Conservation (phyloP, 53 echinoderm and acorn worm species). For the Paelopatides confundens region DNA sequence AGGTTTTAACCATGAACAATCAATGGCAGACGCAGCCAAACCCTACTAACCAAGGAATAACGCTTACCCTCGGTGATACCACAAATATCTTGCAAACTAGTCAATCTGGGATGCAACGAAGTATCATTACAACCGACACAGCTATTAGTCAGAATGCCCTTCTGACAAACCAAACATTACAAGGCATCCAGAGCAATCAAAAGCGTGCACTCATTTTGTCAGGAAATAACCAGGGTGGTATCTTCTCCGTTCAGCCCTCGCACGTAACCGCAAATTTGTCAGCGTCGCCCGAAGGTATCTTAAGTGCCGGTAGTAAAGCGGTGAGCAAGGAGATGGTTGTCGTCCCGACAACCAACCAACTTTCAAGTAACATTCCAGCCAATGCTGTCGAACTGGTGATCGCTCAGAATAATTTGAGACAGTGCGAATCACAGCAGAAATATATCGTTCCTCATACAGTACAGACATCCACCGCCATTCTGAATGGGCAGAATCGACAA, state of each 20-base stretch:
- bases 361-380: constrained; percentile 38
- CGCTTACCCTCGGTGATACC: not conserved
- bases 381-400: constrained; percentile 23
- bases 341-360: constrained; percentile 6
- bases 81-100: not conserved
- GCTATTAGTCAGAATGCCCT: not conserved
- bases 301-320: not conserved
- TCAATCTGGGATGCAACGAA: not conserved
- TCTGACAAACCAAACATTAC: not conserved
- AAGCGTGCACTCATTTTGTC: constrained; percentile 2
- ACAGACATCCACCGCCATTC: not conserved
- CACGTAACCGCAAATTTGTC: not conserved
- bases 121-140: constrained; percentile 3
- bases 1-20: constrained; percentile 5
- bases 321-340: constrained; percentile 33
- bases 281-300: not conserved
- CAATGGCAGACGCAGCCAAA: constrained; percentile 2
- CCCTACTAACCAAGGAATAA: not conserved
- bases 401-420: not conserved
- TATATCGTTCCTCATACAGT: not conserved
- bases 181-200: not conserved
- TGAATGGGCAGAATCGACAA: not conserved
- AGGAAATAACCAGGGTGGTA: constrained; percentile 19
- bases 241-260: constrained; percentile 12
- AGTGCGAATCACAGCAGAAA: constrained; percentile 1